Conservation (phyloP, 2,888 invertebrate genomes). For the Mechanitis messenoides region DNA sequence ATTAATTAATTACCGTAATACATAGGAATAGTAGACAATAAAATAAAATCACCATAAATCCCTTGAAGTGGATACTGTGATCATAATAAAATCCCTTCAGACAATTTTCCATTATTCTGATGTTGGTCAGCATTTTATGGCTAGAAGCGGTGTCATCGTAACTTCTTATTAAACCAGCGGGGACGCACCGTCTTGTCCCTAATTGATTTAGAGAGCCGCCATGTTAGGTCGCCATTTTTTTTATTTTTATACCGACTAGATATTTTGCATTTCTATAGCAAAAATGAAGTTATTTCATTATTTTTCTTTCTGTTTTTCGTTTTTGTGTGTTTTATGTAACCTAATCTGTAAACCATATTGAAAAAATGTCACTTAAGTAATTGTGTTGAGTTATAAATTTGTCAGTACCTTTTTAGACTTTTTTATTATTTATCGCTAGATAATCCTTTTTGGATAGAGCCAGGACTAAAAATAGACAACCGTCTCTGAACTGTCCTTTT, state of each 20-base stretch:
- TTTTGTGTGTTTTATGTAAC: no score
- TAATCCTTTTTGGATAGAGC: no score
- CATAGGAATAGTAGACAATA: conserved; percentile 36
- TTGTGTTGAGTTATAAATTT: no score
- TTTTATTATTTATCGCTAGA: no score
- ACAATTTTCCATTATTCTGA: conserved; percentile 72
- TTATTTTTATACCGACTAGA: conserved; percentile 34
- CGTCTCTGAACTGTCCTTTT: no score
- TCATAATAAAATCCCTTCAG: conserved; percentile 69
- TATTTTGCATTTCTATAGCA: background rate
- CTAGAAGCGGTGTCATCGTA: conserved; percentile 55
- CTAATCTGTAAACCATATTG: no score
- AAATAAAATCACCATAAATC: conserved; percentile 56
- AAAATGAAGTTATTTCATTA: background rate
- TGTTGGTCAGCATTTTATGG: conserved; percentile 70
- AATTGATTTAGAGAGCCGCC: conserved; percentile 69
- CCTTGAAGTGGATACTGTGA: conserved; percentile 54
- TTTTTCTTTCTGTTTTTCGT: no score
- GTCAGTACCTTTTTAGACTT: no score
- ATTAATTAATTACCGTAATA: conserved; percentile 24
- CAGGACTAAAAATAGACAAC: no score
- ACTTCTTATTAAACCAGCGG: conserved; percentile 69
- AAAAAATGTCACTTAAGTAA: no score
- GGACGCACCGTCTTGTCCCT: conserved; percentile 58
- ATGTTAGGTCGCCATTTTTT: conserved; percentile 49